Conservation (phyloP, 2,113 vertebrate species). For the Corythaixoides concolor region DNA sequence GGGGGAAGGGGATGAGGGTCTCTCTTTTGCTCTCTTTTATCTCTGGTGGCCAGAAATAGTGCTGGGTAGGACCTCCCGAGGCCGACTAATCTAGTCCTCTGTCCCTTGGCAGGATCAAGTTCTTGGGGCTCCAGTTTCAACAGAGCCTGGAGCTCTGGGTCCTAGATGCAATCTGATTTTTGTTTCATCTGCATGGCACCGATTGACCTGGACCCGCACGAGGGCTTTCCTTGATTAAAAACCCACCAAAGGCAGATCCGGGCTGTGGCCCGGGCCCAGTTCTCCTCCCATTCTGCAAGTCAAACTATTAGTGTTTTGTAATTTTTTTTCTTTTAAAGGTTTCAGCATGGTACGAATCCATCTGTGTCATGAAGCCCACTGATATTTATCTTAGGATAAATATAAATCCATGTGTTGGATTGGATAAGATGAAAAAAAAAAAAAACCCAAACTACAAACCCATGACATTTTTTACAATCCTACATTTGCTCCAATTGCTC, state of each 20-base stretch:
- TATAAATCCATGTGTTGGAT: neutral
- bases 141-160: neutral
- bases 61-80: neutral
- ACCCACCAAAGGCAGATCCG: neutral
- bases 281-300: neutral
- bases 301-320: neutral
- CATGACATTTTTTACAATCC: neutral
- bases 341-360: neutral
- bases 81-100: neutral
- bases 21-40: neutral
- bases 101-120: neutral
- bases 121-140: conserved; percentile 6
- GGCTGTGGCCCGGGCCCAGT: neutral
- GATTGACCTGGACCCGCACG: neutral
- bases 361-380: neutral
- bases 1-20: neutral
- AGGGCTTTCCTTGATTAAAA: neutral
- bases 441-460: neutral
- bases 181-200: neutral
- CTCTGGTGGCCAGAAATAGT: neutral
- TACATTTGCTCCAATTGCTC: neutral
- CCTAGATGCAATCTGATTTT: neutral
- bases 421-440: neutral
- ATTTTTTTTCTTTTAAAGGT: neutral
- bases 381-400: neutral